Conservation (phyloP, 2,113 vertebrate genomes). For the Reinhardtius hippoglossoides region DNA sequence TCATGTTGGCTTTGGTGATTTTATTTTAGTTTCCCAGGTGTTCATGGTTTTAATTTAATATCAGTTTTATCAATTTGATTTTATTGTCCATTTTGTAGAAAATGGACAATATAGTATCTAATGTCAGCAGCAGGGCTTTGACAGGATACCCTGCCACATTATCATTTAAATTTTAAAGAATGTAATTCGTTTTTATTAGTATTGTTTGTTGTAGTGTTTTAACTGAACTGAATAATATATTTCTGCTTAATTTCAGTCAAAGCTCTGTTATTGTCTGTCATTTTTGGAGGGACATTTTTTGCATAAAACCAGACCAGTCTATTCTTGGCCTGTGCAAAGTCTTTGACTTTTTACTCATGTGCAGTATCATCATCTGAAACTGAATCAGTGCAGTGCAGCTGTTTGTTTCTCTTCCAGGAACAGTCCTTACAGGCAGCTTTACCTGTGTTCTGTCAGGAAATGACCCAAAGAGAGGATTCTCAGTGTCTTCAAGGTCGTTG, state of each 20-base stretch:
- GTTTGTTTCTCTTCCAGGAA: conserved; percentile 1
- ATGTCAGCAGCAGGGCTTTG: neutral
- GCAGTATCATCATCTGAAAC: conserved; percentile 2
- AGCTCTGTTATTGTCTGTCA: neutral
- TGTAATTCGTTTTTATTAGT: too few relatives aligned
- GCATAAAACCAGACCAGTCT: neutral
- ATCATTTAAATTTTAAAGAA: too few relatives aligned
- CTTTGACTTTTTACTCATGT: neutral
- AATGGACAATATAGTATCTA: neutral
- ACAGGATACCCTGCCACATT: neutral
- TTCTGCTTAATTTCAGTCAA: neutral
- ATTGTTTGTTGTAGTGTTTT: neutral
- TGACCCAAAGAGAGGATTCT: conserved; percentile 28
- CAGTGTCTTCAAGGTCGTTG: conserved; percentile 45
- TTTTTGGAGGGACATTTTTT: too few relatives aligned
- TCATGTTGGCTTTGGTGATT: too few relatives aligned
- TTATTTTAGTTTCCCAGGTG: too few relatives aligned
- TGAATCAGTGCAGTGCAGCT: neutral
- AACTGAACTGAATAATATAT: neutral
- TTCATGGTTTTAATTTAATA: too few relatives aligned
- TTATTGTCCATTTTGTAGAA: neutral
- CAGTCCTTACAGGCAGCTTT: neutral
- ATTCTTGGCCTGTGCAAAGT: neutral
- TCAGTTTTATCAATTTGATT: too few relatives aligned
- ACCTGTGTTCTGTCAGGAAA: conserved; percentile 45